These are phyloP conservation scores for western clawed frog (Xenopus tropicalis) DNA, from an alignment of 2,113 vertebrate genomes.

Conservation along the genomic window UCB_Xtro_10.0 CM004446.2:89152001-89152500, in stretches of 20 bases:
- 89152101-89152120: not conserved
- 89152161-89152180: conserved; percentile 26
- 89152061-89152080: no score
- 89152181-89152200: conserved; percentile 42
- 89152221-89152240: conserved; percentile 6
- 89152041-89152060: no score
- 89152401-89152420: no score
- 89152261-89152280: conserved; percentile 19
- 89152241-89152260: conserved; percentile 7
- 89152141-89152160: conserved; percentile 21
- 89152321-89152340: conserved; percentile 12
- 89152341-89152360: not conserved
- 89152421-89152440: no score
- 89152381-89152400: no score
- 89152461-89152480: no score
- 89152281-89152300: conserved; percentile 22
- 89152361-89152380: no score
- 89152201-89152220: conserved; percentile 18
- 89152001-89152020: no score
- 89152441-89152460: no score
- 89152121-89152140: conserved; percentile 8
- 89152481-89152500: no score
- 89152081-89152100: no score
- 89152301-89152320: conserved; percentile 26
- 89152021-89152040: no score